These are phyloP conservation scores for Eurystomus gularis DNA, from an alignment of 2,113 vertebrate species.

Conservation along the genomic window DNA sequence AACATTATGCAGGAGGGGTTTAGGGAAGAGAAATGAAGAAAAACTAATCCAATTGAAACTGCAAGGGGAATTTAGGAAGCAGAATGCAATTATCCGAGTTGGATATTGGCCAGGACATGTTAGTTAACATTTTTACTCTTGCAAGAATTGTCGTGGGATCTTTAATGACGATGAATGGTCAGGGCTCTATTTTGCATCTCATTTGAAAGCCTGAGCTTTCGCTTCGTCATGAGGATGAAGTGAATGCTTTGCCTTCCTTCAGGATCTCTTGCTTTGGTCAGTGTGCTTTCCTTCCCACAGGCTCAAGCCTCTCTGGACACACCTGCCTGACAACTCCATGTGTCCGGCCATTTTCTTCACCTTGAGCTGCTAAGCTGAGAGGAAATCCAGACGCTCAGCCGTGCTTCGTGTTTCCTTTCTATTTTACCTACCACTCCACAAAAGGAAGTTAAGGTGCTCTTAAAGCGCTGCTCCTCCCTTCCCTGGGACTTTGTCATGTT, in stretches of 20 bases:
- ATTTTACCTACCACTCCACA: too few species aligned
- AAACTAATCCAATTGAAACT: conserved; percentile 65
- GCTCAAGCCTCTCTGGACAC: neutral
- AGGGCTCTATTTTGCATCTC: conserved; percentile 36
- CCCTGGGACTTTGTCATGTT: neutral
- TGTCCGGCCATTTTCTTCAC: neutral
- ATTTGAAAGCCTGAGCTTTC: conserved; percentile 19
- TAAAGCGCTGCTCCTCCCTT: neutral
- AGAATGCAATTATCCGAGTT: conserved; percentile 52
- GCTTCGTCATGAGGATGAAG: neutral
- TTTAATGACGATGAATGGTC: conserved; percentile 42
- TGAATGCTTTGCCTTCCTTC: neutral
- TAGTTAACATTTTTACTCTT: conserved; percentile 56
- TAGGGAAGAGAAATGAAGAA: conserved; percentile 57
- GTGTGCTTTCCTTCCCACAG: neutral
- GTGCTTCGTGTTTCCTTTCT: neutral
- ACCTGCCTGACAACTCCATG: neutral
- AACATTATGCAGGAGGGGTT: conserved; percentile 36
- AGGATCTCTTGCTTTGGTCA: neutral
- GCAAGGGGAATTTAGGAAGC: conserved; percentile 53
- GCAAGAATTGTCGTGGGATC: conserved; percentile 16
- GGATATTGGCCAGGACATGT: conserved; percentile 58
- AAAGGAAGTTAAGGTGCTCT: neutral
- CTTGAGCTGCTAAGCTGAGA: neutral
- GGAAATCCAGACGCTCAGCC: neutral